Evolutionary conservation across 2,888 invertebrate species (phyloP).

Genomic region (Microctonus brassicae): DNA sequence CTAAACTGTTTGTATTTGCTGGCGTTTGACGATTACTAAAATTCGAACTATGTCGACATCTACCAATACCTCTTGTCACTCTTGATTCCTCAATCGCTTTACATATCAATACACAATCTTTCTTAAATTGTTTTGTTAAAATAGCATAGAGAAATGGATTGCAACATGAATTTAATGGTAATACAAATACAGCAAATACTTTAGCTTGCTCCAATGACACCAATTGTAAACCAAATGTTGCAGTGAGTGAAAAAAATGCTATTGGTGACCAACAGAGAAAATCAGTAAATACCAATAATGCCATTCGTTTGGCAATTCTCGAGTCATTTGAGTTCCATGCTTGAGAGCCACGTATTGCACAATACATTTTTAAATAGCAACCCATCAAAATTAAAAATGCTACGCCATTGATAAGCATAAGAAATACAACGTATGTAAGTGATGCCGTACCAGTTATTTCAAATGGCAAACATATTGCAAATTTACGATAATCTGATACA

Average conservation of each 20-base stretch:
- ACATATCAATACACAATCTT: constrained; percentile 95
- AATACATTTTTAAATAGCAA: constrained; percentile 97
- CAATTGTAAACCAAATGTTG: constrained; percentile 90
- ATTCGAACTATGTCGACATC: constrained; percentile 88
- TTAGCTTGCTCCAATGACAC: constrained; percentile 96
- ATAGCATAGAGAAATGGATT: constrained; percentile 99
- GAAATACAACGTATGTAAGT: constrained; percentile 88
- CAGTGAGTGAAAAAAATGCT: constrained; percentile 94
- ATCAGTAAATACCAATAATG: constrained; percentile 95
- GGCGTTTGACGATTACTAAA: constrained; percentile 90
- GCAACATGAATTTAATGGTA: constrained; percentile 96
- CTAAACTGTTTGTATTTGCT: constrained; percentile 86
- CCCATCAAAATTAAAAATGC: constrained; percentile 96
- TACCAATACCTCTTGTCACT: constrained; percentile 88
- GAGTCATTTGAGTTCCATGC: constrained; percentile 99
- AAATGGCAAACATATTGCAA: constrained; percentile 96
- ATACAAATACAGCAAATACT: constrained; percentile 94
- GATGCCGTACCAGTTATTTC: constrained; percentile 86
- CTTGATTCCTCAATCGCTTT: constrained; percentile 96
- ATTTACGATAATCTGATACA: constrained; percentile 94
- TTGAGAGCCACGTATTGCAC: constrained; percentile 95
- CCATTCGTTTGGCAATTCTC: constrained; percentile 96
- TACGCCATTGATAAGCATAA: constrained; percentile 92
- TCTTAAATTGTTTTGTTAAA: constrained; percentile 97
- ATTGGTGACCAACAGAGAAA: constrained; percentile 99